Conservation (phyloP, 2,797 vertebrate genomes). For the Calcarius lapponicus region DNA sequence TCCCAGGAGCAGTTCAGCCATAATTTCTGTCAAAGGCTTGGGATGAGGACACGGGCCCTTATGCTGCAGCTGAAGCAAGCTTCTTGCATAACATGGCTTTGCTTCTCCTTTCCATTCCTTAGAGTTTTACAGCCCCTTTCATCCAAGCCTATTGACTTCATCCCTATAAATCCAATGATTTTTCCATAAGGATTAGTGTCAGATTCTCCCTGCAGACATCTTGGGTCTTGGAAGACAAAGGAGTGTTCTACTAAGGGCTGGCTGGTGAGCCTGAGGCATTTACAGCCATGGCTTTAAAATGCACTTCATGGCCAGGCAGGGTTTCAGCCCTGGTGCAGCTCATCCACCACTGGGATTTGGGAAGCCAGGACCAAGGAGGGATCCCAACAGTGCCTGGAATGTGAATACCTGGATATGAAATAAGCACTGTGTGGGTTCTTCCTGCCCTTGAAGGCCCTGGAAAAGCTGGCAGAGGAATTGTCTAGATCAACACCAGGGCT, state of each 20-base stretch:
- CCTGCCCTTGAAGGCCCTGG: neutral
- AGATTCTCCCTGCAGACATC: conserved; percentile 56
- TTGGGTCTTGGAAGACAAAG: conserved; percentile 40
- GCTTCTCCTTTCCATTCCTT: conserved; percentile 31
- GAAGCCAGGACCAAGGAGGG: neutral
- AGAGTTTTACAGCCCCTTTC: neutral
- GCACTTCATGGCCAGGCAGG: neutral
- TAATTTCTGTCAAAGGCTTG: neutral
- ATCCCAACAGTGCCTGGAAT: neutral
- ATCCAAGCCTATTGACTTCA: conserved; percentile 56
- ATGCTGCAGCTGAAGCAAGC: conserved; percentile 1
- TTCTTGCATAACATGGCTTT: neutral
- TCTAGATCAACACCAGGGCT: neutral
- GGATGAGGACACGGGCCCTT: neutral
- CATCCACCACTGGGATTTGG: neutral
- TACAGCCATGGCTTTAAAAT: neutral
- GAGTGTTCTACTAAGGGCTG: neutral
- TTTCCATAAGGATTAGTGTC: conserved; percentile 61
- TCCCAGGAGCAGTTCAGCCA: neutral
- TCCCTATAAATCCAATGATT: conserved; percentile 55
- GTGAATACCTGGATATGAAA: neutral
- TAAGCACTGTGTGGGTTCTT: neutral
- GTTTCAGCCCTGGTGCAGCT: neutral
- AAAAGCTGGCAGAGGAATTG: neutral
- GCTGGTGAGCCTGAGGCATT: neutral